phyloP scores from a whole-genome alignment of 2,113 vertebrate genomes.

The Saccopteryx leptura region DNA sequence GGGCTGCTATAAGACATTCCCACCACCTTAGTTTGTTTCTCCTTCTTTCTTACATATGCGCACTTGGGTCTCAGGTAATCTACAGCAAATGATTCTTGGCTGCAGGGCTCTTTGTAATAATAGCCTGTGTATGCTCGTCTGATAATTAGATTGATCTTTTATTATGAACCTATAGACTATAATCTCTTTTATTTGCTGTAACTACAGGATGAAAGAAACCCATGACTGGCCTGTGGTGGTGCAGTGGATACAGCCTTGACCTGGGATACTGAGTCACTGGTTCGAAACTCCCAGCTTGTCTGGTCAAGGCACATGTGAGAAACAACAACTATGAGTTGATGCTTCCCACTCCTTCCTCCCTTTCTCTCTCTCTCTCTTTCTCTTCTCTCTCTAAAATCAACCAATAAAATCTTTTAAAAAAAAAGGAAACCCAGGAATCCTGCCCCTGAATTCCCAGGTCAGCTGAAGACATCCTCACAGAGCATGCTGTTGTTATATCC shows the following conservation, averaged over 20 bases:
- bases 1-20: neutral
- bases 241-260: too few species aligned
- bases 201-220: neutral
- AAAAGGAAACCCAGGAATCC: neutral
- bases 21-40: neutral
- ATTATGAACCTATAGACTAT: neutral
- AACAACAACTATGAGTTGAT: too few species aligned
- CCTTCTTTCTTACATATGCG: neutral
- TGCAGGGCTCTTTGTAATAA: neutral
- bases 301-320: too few species aligned
- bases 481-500: accelerated
- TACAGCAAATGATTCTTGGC: neutral
- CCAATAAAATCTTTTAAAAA: neutral
- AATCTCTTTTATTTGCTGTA: neutral
- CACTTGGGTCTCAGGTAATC: neutral
- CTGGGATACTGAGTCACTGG: too few species aligned
- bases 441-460: neutral
- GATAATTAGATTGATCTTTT: neutral
- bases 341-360: too few species aligned
- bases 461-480: neutral
- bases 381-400: too few species aligned
- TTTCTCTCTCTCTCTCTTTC: too few species aligned
- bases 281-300: too few species aligned
- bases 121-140: neutral
- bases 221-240: too few species aligned